Base-by-base conservation (phyloP, 2,113 vertebrate genomes). In the Pachycephala philippinensis region DNA sequence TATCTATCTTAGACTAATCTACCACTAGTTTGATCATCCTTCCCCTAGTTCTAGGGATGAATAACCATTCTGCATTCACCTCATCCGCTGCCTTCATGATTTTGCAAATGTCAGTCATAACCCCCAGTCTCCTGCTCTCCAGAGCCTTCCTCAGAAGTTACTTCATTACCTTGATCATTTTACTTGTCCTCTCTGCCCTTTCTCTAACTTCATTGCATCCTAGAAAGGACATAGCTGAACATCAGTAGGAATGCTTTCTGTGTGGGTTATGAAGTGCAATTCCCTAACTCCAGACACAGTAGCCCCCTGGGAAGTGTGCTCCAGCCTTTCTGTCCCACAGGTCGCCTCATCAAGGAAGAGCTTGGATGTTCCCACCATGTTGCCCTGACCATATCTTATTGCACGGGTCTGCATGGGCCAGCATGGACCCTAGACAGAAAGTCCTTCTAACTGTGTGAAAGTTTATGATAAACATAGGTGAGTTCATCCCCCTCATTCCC, bases 281-380 rank as follows among this genome's bases (percentile, higher is more conserved):
- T 76, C 45, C 54, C 64, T 68, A 47, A 69, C 24, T 79, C 28
- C 10, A 45, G 28, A 52, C 30, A n/a, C 8, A 35, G n/a, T 7
- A 47, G 13, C 19, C 8, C 24, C 0, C 1, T 33, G 1, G 9
- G 11, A 63, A 40, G 11, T 3, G 2, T 49, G 7, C 16, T 68
- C 24, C 24, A 31, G 28, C 9, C 27, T 56, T 81, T 75, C 56
- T 45, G 35, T 33, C 27, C 16, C 63, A 53, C 37, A 64, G 49
- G 31, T 44, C 27, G 47, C 49, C 30, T 57, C 39, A 27, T n/a
- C 49, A 70, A 72, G 44, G 47, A 65, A 57, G 7, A 65, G 8
- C 47, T 59, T 64, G 56, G 7, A 26, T 60, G 8, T 30, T 68
- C 45, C 40, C 21, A 40, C 23, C 1, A 2, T 1, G 2, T 31